Evolutionary conservation across 2,888 invertebrate species (phyloP), one percentile per base, ranked within the genome.

Genomic region (Horisme vitalbata): DNA sequence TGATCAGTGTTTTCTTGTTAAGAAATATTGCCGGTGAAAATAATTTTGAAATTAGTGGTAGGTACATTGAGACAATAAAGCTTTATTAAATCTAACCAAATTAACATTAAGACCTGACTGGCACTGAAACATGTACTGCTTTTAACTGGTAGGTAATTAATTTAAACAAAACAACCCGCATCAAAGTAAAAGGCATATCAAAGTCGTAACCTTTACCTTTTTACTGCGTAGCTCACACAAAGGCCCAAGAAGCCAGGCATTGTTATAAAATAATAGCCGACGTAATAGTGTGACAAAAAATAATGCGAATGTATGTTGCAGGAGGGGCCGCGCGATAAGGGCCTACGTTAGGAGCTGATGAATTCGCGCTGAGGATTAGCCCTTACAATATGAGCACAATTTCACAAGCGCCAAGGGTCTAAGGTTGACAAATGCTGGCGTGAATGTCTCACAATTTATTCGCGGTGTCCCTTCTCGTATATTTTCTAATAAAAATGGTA

Each of bases 351-450:
- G 75, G 73, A 81, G 69, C 78, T 82, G 84, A 86, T 83, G 84
- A 86, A 85, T 85, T 77, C 75, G 63, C 69, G 66, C 61, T 60
- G 75, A 74, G 85, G 86, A 86, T 87, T 85, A 87, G 84, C 80
- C 86, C 78, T 78, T 85, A 85, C 85, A 82, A 84, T 85, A 85
- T 84, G 84, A 87, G 85, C 75, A 82, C 82, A 79, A 82, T 86
- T 86, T 80, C 83, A 77, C 83, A 77, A 73, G 72, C 68, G 76
- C 72, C 74, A 75, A 71, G 80, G 76, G 80, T 75, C 69, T 71
- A 66, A 68, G 66, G 67, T 75, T 83, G 82, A 84, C 81, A 81
- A 83, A 84, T 83, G 71, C 72, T 53, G 57, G 65, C 61, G 68
- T 71, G 69, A 76, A 81, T 72, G 73, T 71, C 67, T 55, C 59